Evolutionary conservation across 2,888 invertebrate species (phyloP).

Genomic region (Micoletzkya japonica): DNA sequence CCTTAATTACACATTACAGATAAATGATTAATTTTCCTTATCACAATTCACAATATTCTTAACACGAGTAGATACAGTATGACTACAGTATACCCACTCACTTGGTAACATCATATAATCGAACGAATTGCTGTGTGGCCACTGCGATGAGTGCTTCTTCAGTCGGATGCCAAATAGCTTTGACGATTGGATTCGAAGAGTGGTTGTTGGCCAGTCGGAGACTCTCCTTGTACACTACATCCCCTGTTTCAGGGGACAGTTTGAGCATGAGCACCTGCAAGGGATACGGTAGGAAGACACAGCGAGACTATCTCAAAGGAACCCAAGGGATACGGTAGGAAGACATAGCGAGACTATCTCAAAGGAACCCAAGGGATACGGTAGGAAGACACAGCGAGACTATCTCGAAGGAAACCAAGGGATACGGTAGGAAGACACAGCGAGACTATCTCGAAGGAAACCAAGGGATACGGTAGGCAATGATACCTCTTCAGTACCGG

Average conservation of each 20-base stretch:
- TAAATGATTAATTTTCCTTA: background rate
- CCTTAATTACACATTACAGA: background rate
- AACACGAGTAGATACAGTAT: background rate
- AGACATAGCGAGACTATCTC: background rate
- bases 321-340: no score
- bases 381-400: background rate
- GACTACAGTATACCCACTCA: background rate
- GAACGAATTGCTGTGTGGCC: constrained; percentile 4
- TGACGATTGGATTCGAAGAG: constrained; percentile 8
- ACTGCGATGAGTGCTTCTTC: background rate
- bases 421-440: no score
- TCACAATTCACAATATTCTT: background rate
- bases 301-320: background rate
- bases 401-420: no score
- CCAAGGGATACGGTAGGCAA: no score
- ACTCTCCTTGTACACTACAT: background rate
- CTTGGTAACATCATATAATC: constrained; percentile 11
- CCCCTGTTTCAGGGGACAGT: constrained; percentile 1
- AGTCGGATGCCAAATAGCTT: background rate
- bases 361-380: no score
- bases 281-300: no score
- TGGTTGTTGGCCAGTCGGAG: background rate
- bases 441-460: background rate
- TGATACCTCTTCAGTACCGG: constrained; percentile 36
- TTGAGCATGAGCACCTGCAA: no score